Base-by-base conservation (phyloP, 2,797 vertebrate genomes). In the Amblyraja radiata region DNA sequence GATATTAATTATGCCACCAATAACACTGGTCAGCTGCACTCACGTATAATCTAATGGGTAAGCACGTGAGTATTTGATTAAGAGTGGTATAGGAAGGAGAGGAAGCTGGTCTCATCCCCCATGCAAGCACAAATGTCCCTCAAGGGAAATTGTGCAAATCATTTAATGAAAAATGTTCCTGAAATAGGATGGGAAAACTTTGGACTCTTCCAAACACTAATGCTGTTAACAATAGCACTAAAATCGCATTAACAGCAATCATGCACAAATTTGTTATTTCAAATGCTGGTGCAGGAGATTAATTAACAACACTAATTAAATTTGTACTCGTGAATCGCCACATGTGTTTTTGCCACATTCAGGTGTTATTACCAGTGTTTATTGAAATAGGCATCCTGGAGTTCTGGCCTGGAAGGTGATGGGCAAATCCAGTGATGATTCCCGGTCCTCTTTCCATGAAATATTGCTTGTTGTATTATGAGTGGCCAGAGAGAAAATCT, bases 251-350 rank as follows among this genome's bases (percentile, higher is more conserved):
- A 92, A 58, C 46, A 76, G 71, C 36, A 91, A 71, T 91, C 68
- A 54, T 92, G 21, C 21, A 76, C 71, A 74, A 54, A 74, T 92
- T 92, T 91, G 68, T 74, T 74, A 76, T 58, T 92, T 88, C 73
- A 92, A 92, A 92, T 92, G 68, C 73, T 25, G 39, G 28, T 13
- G 71, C 71, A 58, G 36, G 9, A 1, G 68, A 54, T 92, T 76
- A 0, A 92, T 74, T 92, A 92, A 76, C 46, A 65, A 25, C 65
- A 54, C 23, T 92, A 73, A 74, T 92, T 92, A 92, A 92, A 92
- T 74, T 73, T 92, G 25, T 74, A 54, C 36, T 25, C n/a, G 68
- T 73, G 39, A 71, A n/a, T 92, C 28, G 46, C 39, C 71, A 73
- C 71, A 54, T 14, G 36, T 46, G 13, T 39, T 76, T 92, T 39